phyloP scores from a whole-genome alignment of 2,888 invertebrate species.

The Agonopterix alstromeriana region DNA sequence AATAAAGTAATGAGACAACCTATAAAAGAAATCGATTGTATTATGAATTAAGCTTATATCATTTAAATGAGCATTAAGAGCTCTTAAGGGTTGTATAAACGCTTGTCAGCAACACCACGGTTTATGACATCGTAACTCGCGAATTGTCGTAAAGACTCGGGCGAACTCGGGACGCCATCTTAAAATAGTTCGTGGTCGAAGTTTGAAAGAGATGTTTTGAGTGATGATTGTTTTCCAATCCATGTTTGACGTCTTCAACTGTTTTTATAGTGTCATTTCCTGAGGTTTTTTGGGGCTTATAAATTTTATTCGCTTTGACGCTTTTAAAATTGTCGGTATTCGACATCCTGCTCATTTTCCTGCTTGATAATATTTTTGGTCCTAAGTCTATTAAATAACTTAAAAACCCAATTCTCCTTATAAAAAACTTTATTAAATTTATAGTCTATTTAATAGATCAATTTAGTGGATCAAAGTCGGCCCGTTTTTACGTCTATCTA shows the following conservation, averaged over 20 bases:
- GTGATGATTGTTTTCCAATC: conserved; percentile 29
- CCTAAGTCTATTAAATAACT: not conserved
- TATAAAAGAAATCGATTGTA: conserved; percentile 10
- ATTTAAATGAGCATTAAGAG: conserved; percentile 49
- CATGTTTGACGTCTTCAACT: conserved; percentile 29
- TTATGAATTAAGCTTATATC: conserved; percentile 29
- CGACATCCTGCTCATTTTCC: too few relatives aligned
- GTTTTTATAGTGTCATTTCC: conserved; percentile 27
- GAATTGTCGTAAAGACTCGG: conserved; percentile 48
- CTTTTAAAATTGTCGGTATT: too few relatives aligned
- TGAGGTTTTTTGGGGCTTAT: not conserved
- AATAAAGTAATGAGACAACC: conserved; percentile 6
- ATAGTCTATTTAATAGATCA: not conserved
- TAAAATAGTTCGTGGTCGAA: conserved; percentile 49
- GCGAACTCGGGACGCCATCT: conserved; percentile 44
- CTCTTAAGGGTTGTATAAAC: conserved; percentile 38
- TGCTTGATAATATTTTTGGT: not conserved
- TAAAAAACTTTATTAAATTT: not conserved
- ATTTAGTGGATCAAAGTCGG: conserved; percentile 1
- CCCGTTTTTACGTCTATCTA: not conserved
- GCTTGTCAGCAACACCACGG: conserved; percentile 42
- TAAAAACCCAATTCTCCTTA: not conserved
- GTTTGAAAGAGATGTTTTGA: conserved; percentile 18
- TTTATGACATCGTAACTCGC: conserved; percentile 58
- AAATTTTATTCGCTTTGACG: too few relatives aligned